Evolutionary conservation across 2,113 vertebrate species (phyloP).

Genomic region (Chrysochloris asiatica): DNA sequence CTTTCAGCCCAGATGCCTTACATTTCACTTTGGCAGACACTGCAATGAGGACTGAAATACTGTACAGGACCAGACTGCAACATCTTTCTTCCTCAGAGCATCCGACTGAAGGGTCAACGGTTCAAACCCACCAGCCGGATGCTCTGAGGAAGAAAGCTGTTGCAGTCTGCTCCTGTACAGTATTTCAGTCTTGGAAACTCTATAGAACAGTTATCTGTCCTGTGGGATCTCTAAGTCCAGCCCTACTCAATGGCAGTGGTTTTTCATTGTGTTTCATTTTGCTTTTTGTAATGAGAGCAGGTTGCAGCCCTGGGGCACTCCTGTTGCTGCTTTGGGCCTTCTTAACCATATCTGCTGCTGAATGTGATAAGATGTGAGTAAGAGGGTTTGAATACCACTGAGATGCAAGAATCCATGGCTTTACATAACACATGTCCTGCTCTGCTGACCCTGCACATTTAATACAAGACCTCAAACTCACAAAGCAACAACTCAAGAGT

Average conservation of each 20-base stretch:
- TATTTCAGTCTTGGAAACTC: no score
- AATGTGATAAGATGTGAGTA: slow-evolving; percentile 30
- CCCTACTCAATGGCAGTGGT: no score
- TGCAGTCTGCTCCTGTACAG: no score
- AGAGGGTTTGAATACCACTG: neutral
- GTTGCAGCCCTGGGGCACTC: neutral
- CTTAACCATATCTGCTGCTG: slow-evolving; percentile 18
- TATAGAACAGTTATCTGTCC: no score
- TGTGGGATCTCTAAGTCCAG: no score
- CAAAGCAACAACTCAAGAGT: neutral
- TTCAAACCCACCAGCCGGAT: no score
- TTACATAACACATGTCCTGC: neutral
- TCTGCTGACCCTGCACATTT: neutral
- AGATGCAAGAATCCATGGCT: slow-evolving; percentile 33
- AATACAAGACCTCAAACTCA: neutral
- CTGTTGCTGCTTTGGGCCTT: neutral
- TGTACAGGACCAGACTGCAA: no score
- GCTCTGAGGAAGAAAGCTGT: no score
- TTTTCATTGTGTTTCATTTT: no score
- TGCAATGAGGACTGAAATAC: neutral
- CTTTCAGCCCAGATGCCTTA: neutral
- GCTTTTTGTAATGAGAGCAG: neutral
- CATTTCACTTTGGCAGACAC: neutral
- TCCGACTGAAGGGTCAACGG: no score
- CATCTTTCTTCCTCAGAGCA: no score